Evolutionary conservation across 2,797 vertebrate genomes (phyloP), one percentile per base, ranked within the genome.

Genomic region (Hapalemur alaotrensis): DNA sequence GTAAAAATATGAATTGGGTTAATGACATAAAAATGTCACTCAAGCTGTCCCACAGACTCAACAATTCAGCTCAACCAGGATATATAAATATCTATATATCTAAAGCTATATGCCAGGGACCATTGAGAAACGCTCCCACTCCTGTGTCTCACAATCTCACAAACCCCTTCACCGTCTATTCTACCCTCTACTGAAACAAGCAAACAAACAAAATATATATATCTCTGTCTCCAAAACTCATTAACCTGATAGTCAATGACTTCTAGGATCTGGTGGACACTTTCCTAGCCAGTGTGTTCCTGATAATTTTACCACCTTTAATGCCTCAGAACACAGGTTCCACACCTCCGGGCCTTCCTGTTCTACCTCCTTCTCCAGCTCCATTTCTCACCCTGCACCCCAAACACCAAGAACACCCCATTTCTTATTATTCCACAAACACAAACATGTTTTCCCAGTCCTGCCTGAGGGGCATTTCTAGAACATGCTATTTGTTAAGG

Each of bases 1-100:
- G 52, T 61, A 25, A 54, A 91, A 89, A 83, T 69, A 88, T 57
- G 78, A 91, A 70, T 43, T 35, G 12, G 11, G 28, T 15, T 10
- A 76, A 81, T 7, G 57, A 48, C 35, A 84, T 92, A 92, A 97
- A 97, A 88, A 90, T 73, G 72, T 65, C 93, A 82, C 85, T 96
- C 72, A 79, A 63, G 30, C 25, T 78, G 69, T 85, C 91, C 35
- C 54, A 67, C 18, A 48, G 57, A 92, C 52, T 81, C 83, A 50
- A 83, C 65, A 72, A 75, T 43, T 91, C 61, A 46, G 72, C 38
- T 76, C 73, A 73, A n/a, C 35, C 18, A 28, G 50, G 70, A 61
- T 14, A 46, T 38, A 43, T 46, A 65, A 83, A 80, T 1, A 46
- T 4, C 6, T 12, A 43, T 35, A 12, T 28, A n/a, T 2, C 48